Evolutionary conservation across 2,888 invertebrate species (phyloP).

Genomic region (Napeogenes inachia): DNA sequence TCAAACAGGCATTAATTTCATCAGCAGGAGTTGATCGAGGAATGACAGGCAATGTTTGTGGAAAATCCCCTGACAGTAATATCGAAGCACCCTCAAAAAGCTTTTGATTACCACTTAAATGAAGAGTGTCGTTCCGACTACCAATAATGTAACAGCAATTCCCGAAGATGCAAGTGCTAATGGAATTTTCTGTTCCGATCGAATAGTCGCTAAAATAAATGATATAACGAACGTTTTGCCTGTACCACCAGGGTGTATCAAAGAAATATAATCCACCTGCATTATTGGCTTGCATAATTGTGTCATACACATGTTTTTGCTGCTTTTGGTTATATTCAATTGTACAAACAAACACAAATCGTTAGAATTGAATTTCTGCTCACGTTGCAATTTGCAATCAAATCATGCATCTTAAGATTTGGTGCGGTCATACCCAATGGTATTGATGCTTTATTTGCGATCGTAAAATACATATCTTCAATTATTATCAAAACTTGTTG

Average conservation of each 20-base stretch:
- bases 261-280: constrained; percentile 27
- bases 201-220: constrained; percentile 25
- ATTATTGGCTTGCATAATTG: constrained; percentile 25
- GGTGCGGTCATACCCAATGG: constrained; percentile 18
- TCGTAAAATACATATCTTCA: constrained; percentile 15
- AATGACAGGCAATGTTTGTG: constrained; percentile 10
- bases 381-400: constrained; percentile 24
- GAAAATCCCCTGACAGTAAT: constrained; percentile 16
- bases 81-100: not conserved
- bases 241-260: constrained; percentile 17
- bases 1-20: not conserved
- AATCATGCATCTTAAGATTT: constrained; percentile 22
- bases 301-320: constrained; percentile 23
- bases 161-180: constrained; percentile 9
- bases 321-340: constrained; percentile 23
- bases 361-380: constrained; percentile 21
- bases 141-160: constrained; percentile 11
- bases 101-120: not conserved
- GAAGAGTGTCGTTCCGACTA: not conserved
- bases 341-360: constrained; percentile 14
- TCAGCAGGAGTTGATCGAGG: constrained; percentile 13
- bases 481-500: not conserved
- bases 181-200: constrained; percentile 25
- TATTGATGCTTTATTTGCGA: constrained; percentile 18
- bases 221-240: constrained; percentile 23